phyloP scores from a whole-genome alignment of 2,888 invertebrate species.

The Drosophila neutralis region DNA sequence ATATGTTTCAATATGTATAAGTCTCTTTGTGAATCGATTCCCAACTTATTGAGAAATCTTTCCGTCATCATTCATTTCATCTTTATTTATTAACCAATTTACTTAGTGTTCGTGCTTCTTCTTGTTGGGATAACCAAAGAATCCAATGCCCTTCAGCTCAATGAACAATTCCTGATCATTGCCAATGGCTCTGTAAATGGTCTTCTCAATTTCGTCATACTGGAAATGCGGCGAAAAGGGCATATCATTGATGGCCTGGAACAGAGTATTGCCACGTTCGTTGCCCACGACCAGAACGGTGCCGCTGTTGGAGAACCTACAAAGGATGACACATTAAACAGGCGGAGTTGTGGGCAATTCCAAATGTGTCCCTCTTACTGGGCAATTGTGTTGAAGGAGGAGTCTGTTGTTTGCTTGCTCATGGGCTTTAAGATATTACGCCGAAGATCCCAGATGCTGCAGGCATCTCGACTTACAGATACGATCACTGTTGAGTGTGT shows the following conservation, averaged over 20 bases:
- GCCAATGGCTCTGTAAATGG: slow-evolving; percentile 88
- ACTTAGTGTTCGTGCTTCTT: background rate
- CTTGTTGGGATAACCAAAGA: slow-evolving; percentile 79
- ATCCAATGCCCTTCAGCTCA: slow-evolving; percentile 87
- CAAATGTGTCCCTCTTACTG: slow-evolving; percentile 52
- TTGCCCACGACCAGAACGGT: slow-evolving; percentile 90
- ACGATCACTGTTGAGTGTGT: slow-evolving; percentile 90
- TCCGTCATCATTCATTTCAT: background rate
- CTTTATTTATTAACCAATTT: background rate
- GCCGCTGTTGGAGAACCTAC: slow-evolving; percentile 88
- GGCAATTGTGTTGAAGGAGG: slow-evolving; percentile 71
- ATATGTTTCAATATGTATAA: background rate
- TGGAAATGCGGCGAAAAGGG: slow-evolving; percentile 90
- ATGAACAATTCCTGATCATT: slow-evolving; percentile 88
- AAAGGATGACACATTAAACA: background rate
- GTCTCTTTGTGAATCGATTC: background rate
- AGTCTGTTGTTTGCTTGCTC: slow-evolving; percentile 68
- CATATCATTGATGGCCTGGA: slow-evolving; percentile 90
- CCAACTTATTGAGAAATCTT: background rate
- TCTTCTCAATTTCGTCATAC: slow-evolving; percentile 87
- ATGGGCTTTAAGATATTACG: slow-evolving; percentile 89
- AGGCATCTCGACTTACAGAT: slow-evolving; percentile 87
- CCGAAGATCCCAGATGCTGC: slow-evolving; percentile 92
- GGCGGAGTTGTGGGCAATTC: slow-evolving; percentile 51
- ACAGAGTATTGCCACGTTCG: slow-evolving; percentile 88